Percentiles rank a stretch among this genome's conserved stretches.
phyloP scores from a whole-genome alignment of 2,797 vertebrate species.

The Liparis tanakae region DNA sequence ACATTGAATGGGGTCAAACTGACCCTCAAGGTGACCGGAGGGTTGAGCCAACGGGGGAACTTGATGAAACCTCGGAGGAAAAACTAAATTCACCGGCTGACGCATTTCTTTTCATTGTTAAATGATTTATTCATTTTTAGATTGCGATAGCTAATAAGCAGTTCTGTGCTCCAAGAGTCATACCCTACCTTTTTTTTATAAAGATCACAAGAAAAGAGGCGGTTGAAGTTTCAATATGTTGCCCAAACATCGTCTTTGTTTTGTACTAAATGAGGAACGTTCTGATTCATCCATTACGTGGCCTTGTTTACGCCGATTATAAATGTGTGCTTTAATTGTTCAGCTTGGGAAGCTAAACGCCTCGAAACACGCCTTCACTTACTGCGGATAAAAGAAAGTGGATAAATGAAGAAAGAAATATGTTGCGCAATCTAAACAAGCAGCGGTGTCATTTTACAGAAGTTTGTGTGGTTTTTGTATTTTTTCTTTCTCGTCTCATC shows the following conservation, averaged over 20 bases:
- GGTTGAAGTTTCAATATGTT: not conserved
- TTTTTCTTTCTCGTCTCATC: conserved; percentile 15
- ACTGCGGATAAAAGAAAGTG: not conserved
- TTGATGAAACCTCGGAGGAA: conserved; percentile 38
- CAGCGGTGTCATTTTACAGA: conserved; percentile 4
- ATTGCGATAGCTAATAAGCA: conserved; percentile 27
- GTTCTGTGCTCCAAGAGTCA: not conserved
- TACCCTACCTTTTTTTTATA: not conserved
- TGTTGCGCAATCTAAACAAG: conserved; percentile 12
- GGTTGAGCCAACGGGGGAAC: conserved; percentile 37
- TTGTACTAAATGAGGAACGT: not conserved
- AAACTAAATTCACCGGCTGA: conserved; percentile 30
- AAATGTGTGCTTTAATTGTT: not conserved
- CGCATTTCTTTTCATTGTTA: conserved; percentile 26
- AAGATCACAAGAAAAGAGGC: not conserved
- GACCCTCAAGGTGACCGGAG: too few species aligned
- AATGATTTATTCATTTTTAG: conserved; percentile 33
- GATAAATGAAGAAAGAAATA: not conserved
- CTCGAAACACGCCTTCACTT: not conserved
- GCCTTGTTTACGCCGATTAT: not conserved
- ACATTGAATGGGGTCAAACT: too few species aligned
- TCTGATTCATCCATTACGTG: not conserved
- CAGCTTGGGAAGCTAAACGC: not conserved
- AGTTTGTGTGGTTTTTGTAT: not conserved
- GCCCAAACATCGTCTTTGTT: not conserved